A percentile compares a stretch with the other conserved stretches of the same genome.
phyloP scores from a whole-genome alignment of 2,797 vertebrate genomes.

The Glossophaga mutica region DNA sequence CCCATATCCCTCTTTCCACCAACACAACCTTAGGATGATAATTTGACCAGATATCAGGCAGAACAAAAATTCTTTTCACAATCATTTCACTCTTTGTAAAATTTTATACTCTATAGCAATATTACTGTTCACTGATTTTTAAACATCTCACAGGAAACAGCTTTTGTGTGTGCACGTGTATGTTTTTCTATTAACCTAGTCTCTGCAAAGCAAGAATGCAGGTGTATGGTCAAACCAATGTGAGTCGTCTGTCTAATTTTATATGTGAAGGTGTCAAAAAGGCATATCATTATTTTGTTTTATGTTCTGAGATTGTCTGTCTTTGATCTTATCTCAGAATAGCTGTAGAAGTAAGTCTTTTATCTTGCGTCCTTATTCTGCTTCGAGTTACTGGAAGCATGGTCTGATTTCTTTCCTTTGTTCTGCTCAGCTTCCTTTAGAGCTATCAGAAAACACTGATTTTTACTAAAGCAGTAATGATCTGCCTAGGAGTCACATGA shows the following conservation, averaged over 20 bases:
- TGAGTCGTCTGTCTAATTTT: not conserved
- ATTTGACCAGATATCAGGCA: not conserved
- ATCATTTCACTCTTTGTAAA: not conserved
- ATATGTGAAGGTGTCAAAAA: not conserved
- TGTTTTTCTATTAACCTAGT: not conserved
- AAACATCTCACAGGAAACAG: not conserved
- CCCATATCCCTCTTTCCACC: not conserved
- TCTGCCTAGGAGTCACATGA: not conserved
- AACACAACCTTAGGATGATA: not conserved
- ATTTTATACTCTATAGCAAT: not conserved
- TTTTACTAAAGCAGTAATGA: not conserved
- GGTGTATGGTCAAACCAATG: not conserved
- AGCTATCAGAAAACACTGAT: not conserved
- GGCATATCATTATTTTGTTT: not conserved
- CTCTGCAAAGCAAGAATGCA: not conserved
- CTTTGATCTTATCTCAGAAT: slow-evolving; percentile 23
- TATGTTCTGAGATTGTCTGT: not conserved
- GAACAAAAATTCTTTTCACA: slow-evolving; percentile 5
- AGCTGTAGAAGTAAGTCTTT: not conserved
- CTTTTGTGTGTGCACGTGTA: not conserved
- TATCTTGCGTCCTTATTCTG: not conserved
- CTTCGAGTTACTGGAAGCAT: not conserved
- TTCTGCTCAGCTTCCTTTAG: not conserved
- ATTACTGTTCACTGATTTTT: not conserved
- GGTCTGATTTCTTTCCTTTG: not conserved